Percentiles rank a stretch among this genome's conserved stretches.
These are phyloP conservation scores for Heliconius aoede DNA, from an alignment of 2,888 invertebrate genomes.

Conservation along the genomic window DNA sequence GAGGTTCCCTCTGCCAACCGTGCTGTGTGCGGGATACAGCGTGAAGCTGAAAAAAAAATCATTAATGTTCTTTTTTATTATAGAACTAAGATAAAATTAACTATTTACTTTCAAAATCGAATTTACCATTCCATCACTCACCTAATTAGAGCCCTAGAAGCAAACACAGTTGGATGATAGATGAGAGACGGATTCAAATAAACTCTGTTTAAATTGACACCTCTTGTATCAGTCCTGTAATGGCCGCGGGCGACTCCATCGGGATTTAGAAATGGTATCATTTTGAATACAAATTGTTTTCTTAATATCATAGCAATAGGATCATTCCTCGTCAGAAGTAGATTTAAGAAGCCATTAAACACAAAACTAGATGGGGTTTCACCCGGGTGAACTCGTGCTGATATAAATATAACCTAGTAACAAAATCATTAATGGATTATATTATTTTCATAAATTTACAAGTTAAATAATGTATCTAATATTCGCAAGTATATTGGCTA, in stretches of 20 bases:
- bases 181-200: conserved; percentile 90
- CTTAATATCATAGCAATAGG: conserved; percentile 89
- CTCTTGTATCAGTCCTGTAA: conserved; percentile 93
- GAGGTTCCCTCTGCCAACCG: too few relatives aligned
- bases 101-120: too few relatives aligned
- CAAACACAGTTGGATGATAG: conserved; percentile 93
- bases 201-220: conserved; percentile 94
- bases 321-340: conserved; percentile 89
- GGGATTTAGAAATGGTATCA: conserved; percentile 95
- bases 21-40: too few relatives aligned
- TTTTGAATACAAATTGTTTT: conserved; percentile 92
- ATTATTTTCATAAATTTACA: too few relatives aligned
- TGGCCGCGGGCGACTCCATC: conserved; percentile 95
- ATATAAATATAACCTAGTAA: conserved; percentile 90
- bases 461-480: too few relatives aligned
- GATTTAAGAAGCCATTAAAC: conserved; percentile 93
- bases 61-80: too few relatives aligned
- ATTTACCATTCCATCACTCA: conserved; percentile 51
- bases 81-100: too few relatives aligned
- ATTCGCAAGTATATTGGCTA: too few relatives aligned
- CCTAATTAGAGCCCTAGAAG: conserved; percentile 90
- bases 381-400: conserved; percentile 95
- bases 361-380: conserved; percentile 96
- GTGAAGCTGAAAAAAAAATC: too few relatives aligned
- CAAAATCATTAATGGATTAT: not conserved